phyloP scores from a whole-genome alignment of 2,888 invertebrate species.

The Ornithoptera priamus region DNA sequence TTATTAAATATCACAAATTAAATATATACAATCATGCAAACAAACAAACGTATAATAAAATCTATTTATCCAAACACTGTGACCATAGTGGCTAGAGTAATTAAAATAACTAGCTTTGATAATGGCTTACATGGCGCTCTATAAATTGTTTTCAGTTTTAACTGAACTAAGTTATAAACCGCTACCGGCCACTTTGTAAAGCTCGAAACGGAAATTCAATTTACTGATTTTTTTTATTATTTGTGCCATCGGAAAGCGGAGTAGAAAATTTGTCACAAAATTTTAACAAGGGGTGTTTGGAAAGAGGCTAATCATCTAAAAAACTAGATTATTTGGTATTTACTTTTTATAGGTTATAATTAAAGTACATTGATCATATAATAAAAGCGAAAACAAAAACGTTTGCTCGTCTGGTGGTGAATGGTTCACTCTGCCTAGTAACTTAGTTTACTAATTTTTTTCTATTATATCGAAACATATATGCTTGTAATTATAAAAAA shows the following conservation, averaged over 20 bases:
- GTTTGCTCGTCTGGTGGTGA: no score
- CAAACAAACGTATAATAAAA: not conserved
- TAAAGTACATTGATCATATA: not conserved
- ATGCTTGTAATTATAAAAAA: no score
- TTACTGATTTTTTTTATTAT: not conserved
- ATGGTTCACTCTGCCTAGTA: no score
- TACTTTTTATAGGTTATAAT: no score
- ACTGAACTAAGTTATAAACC: not conserved
- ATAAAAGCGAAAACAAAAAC: no score
- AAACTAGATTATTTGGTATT: not conserved
- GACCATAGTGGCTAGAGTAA: not conserved
- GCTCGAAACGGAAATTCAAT: not conserved
- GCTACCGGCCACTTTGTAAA: not conserved
- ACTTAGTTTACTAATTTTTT: no score
- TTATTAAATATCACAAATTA: not conserved
- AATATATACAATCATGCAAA: not conserved
- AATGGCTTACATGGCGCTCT: not conserved
- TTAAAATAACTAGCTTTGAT: not conserved
- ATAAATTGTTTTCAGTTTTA: not conserved
- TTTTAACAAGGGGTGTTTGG: not conserved
- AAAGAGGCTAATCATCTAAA: not conserved
- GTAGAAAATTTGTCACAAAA: not conserved
- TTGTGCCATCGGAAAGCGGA: not conserved
- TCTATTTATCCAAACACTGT: not conserved
- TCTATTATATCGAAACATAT: no score